Conservation (phyloP, 2,888 invertebrate genomes). For the Xiphydria camelus region DNA sequence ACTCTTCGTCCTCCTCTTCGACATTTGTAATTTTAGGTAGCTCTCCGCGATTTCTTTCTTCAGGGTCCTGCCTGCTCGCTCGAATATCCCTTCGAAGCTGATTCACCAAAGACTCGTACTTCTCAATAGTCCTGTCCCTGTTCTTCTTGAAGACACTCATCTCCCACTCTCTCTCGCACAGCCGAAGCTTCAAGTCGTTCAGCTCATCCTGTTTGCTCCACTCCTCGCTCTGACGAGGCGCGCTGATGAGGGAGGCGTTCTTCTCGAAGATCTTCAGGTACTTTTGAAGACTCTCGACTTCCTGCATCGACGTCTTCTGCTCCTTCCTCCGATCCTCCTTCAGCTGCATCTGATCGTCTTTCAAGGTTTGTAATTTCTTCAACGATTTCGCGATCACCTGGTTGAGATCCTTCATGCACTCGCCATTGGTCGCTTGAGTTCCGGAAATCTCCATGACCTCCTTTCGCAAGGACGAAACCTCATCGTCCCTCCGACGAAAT, state of each 20-base stretch:
- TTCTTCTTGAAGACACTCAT: slow-evolving; percentile 34
- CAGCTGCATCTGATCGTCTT: slow-evolving; percentile 29
- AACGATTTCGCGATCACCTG: slow-evolving; percentile 28
- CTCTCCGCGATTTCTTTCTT: too few species aligned
- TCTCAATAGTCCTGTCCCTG: slow-evolving; percentile 34
- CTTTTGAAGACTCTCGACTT: slow-evolving; percentile 31
- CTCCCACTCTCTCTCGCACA: slow-evolving; percentile 37
- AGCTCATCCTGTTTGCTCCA: slow-evolving; percentile 28
- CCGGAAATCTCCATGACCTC: slow-evolving; percentile 24
- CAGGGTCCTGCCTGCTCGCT: slow-evolving; percentile 22
- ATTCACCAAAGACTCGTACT: slow-evolving; percentile 37
- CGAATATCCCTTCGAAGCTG: slow-evolving; percentile 33
- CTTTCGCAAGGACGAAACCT: slow-evolving; percentile 27
- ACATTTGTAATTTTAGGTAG: too few species aligned
- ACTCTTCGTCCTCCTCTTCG: too few species aligned
- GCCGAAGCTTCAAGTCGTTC: slow-evolving; percentile 29
- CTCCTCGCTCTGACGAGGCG: slow-evolving; percentile 14
- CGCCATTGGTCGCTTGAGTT: slow-evolving; percentile 31
- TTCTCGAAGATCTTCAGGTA: slow-evolving; percentile 34
- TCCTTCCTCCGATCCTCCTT: slow-evolving; percentile 32
- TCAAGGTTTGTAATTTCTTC: slow-evolving; percentile 27
- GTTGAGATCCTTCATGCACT: slow-evolving; percentile 29
- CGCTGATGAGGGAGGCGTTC: slow-evolving; percentile 30
- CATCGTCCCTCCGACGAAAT: slow-evolving; percentile 33
- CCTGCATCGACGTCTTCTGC: slow-evolving; percentile 29